Percentiles rank a stretch among this genome's conserved stretches.
These are phyloP conservation scores for Apus apus DNA, from an alignment of 2,113 vertebrate species.

Conservation along the genomic window DNA sequence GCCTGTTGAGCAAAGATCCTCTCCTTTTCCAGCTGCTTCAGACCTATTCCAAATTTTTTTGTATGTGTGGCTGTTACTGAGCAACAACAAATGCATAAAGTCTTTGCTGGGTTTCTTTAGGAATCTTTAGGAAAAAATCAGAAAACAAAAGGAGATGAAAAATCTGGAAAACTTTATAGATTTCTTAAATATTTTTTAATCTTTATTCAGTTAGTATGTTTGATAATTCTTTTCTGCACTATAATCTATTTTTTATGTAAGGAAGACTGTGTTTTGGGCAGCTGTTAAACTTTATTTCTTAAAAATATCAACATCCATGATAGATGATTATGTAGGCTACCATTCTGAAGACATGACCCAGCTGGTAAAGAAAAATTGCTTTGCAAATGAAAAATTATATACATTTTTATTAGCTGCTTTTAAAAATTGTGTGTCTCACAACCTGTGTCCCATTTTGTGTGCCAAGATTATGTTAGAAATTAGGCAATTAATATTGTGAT, in stretches of 20 bases:
- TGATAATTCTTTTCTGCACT: background rate
- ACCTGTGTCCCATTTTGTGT: background rate
- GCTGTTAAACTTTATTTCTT: background rate
- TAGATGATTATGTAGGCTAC: background rate
- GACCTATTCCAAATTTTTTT: background rate
- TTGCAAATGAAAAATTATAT: background rate
- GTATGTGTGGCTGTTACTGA: constrained; percentile 12
- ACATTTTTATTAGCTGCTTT: background rate
- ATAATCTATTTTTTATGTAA: background rate
- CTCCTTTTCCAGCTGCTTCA: constrained; percentile 19
- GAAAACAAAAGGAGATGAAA: background rate
- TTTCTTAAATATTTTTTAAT: background rate
- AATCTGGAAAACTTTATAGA: background rate
- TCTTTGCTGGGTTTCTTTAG: background rate
- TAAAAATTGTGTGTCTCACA: background rate
- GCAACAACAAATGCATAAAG: background rate
- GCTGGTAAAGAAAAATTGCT: background rate
- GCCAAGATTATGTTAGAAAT: background rate
- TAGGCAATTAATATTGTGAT: background rate
- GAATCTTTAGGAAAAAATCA: background rate
- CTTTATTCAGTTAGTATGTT: background rate
- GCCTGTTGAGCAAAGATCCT: background rate
- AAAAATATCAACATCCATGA: background rate
- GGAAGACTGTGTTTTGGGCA: background rate
- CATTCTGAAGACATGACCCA: background rate